Base-by-base conservation (phyloP, 2,113 vertebrate species). In the Cranoglanis bouderius region DNA sequence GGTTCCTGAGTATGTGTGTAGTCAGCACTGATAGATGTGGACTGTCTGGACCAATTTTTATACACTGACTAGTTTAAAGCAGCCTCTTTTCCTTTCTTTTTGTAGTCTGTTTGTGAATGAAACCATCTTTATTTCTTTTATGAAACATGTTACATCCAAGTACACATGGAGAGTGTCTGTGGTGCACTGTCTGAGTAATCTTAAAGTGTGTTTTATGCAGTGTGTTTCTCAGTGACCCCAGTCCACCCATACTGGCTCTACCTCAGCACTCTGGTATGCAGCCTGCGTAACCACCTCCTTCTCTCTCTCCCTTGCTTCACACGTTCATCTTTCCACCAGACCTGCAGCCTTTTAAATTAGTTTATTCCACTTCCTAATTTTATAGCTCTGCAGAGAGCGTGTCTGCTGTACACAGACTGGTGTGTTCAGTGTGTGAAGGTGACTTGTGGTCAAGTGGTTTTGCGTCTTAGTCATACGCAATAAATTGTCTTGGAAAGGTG, bases 251-350 rank as follows among this genome's bases (percentile, higher is more conserved):
- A 87, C 75, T 86, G 9, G 24, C 85, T 91, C 57, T 88, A 90
- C 86, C 88, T 92, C 92, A 91, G 82, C 84, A 46, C 90, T 91
- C 86, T 92, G 92, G 88, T 89, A 91, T 90, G 88, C 78, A 75
- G 85, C 59, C 65, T 55, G 87, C 80, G 88, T 53, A 51, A 77
- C 87, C 86, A 88, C 70, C 85, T 87, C 89, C 67, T 81, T 75
- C 87, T 86, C 67, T 83, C 38, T 63, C 63, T 65, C 86, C 72
- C 43, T 87, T 38, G 83, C 75, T 86, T 88, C 87, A 89, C 89
- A 85, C 49, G 32, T 88, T 82, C 57, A 82, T 46, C 87, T 80
- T 89, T 86, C 89, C 92, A 89, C 82, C 87, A 92, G 87, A 89
- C 90, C 84, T 88, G 89, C 84, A 90, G 26, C 82, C 19, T 78